phyloP scores from a whole-genome alignment of 1,140 invertebrate genomes.

The Ctenoplectra terminalis region DNA sequence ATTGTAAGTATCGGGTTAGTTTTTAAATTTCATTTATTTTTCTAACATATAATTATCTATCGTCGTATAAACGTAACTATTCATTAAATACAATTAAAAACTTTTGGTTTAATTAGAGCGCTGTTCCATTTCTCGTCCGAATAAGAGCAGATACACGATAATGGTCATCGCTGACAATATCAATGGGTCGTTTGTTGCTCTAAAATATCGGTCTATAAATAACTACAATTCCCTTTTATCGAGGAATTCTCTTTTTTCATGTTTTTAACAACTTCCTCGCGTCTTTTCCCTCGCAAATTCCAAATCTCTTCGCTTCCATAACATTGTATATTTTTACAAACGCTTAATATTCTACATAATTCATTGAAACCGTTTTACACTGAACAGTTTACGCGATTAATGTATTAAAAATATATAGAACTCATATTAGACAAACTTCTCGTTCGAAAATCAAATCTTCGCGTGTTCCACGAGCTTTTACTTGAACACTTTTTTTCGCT shows the following conservation, averaged over 20 bases:
- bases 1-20: no score
- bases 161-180: constrained; percentile 14
- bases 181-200: constrained; percentile 2
- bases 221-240: constrained; percentile 1
- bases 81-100: constrained; percentile 70
- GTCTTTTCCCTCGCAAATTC: neutral
- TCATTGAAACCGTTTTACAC: neutral
- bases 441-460: no score
- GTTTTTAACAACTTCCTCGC: neutral
- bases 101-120: constrained; percentile 68
- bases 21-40: constrained; percentile 52
- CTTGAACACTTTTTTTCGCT: neutral
- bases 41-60: constrained; percentile 65
- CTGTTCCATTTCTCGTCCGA: constrained; percentile 4
- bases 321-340: constrained; percentile 14
- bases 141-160: constrained; percentile 29
- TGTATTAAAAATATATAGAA: constrained; percentile 16
- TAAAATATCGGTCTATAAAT: constrained; percentile 29
- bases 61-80: constrained; percentile 68
- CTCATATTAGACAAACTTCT: no score
- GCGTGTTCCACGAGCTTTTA: neutral
- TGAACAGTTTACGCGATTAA: neutral
- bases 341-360: neutral
- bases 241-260: constrained; percentile 2
- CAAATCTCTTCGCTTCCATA: neutral